These are phyloP conservation scores for Salmo trutta DNA, from an alignment of 2,797 vertebrate genomes.

Conservation along the genomic window DNA sequence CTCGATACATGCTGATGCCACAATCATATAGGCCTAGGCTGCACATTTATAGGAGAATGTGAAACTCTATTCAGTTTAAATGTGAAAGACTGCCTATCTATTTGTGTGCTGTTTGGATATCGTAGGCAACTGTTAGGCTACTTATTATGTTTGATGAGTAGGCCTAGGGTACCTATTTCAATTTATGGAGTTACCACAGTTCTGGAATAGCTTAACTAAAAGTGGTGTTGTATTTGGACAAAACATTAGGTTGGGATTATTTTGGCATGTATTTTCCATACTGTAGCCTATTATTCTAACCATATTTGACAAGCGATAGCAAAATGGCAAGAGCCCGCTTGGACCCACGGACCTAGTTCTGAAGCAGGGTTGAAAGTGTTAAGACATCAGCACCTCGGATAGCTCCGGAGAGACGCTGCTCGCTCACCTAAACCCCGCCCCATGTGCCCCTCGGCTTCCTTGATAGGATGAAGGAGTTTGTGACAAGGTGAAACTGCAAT, in stretches of 20 bases:
- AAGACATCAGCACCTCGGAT: slow-evolving; percentile 63
- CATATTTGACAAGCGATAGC: background rate
- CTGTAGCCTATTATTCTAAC: background rate
- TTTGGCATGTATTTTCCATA: background rate
- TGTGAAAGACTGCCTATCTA: background rate
- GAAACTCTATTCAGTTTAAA: background rate
- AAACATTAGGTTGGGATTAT: background rate
- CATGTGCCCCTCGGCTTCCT: slow-evolving; percentile 45
- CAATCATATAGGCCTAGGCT: background rate
- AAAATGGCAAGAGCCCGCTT: background rate
- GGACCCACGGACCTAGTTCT: background rate
- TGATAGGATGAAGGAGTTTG: slow-evolving; percentile 46
- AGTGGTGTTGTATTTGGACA: background rate
- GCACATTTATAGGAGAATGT: background rate
- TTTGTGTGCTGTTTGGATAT: background rate
- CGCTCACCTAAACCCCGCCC: slow-evolving; percentile 39
- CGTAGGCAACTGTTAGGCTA: background rate
- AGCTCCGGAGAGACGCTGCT: slow-evolving; percentile 35
- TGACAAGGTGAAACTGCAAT: slow-evolving; percentile 29
- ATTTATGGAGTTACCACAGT: background rate
- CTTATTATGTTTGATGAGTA: background rate
- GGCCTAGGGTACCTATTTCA: too few relatives aligned
- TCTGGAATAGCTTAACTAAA: background rate
- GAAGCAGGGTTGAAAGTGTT: background rate
- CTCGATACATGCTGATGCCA: background rate